Evolutionary conservation across 2,797 vertebrate genomes (phyloP).

Genomic region (Enteromius fasciolatus): DNA sequence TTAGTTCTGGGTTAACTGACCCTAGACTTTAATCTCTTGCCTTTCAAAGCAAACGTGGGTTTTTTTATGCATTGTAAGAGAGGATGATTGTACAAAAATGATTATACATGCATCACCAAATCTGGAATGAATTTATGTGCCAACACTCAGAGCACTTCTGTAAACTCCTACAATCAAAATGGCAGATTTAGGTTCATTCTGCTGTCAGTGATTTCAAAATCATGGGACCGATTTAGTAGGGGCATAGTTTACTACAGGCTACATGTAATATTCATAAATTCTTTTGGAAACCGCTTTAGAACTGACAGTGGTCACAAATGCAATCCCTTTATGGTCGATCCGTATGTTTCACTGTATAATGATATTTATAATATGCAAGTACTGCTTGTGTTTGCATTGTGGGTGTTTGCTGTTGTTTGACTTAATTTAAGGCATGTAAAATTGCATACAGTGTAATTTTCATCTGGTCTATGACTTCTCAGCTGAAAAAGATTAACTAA

Average conservation of each 20-base stretch:
- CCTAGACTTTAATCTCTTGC: constrained; percentile 11
- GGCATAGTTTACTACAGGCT: background rate
- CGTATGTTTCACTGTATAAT: constrained; percentile 42
- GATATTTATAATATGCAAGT: constrained; percentile 64
- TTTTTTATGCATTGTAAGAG: constrained; percentile 10
- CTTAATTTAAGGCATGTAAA: constrained; percentile 57
- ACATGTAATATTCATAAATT: constrained; percentile 1
- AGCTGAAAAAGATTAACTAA: constrained; percentile 52
- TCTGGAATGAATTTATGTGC: constrained; percentile 25
- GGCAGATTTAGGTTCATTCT: background rate
- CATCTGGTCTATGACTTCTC: constrained; percentile 50
- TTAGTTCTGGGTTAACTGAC: background rate
- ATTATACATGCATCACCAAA: background rate
- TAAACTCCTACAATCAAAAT: constrained; percentile 14
- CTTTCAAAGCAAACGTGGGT: constrained; percentile 3
- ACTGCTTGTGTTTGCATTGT: constrained; percentile 51
- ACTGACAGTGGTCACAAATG: constrained; percentile 38
- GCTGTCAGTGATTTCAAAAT: background rate
- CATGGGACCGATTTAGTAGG: background rate
- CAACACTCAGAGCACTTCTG: constrained; percentile 1
- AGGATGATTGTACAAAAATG: constrained; percentile 15
- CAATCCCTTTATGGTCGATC: constrained; percentile 51
- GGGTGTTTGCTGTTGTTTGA: constrained; percentile 52
- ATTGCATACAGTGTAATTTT: constrained; percentile 57
- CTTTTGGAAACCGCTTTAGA: constrained; percentile 3